Conservation (phyloP, 2,113 vertebrate genomes). For the Gopherus flavomarginatus region DNA sequence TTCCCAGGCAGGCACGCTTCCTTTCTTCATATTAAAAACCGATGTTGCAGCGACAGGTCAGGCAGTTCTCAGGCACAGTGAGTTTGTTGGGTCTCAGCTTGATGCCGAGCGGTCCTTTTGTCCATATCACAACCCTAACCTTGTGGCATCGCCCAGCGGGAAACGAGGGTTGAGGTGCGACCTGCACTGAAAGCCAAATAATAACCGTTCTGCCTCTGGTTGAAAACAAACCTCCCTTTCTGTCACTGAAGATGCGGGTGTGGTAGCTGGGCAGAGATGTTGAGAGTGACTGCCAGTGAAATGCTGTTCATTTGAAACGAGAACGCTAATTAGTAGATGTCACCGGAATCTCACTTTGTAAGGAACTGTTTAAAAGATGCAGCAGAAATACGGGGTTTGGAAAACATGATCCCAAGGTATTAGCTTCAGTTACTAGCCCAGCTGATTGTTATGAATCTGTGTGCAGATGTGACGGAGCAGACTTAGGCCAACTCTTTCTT, state of each 20-base stretch:
- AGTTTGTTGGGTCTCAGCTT: neutral
- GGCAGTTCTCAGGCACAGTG: neutral
- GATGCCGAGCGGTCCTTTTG: no score
- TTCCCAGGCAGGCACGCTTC: neutral
- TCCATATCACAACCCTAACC: neutral
- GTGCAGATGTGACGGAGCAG: neutral
- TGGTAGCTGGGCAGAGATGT: neutral
- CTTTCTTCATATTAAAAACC: neutral
- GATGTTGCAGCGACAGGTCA: neutral
- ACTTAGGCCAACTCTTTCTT: neutral
- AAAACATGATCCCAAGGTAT: neutral
- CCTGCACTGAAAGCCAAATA: neutral
- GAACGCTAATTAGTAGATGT: neutral
- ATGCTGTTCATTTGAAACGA: neutral
- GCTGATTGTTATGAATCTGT: neutral
- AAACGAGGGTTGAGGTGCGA: neutral
- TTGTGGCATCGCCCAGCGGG: neutral
- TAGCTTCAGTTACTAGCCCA: neutral
- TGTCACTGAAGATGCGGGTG: neutral
- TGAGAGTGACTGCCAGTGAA: neutral
- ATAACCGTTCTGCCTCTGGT: neutral
- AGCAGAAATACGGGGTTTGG: neutral
- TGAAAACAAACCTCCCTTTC: neutral
- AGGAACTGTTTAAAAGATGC: neutral
- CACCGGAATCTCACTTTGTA: neutral